Conservation (phyloP, 1,140 invertebrate genomes). For the Drosophila persimilis region DNA sequence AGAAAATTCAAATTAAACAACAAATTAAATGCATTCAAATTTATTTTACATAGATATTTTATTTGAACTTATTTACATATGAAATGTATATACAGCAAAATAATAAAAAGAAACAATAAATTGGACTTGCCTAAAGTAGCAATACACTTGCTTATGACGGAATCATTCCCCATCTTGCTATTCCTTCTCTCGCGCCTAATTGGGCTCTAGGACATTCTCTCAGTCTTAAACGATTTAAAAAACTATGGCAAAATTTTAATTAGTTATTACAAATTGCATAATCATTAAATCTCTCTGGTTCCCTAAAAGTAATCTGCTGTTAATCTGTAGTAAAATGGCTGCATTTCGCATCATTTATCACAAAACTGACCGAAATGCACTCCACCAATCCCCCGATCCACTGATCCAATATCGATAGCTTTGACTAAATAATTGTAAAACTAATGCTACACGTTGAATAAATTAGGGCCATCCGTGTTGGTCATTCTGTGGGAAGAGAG, state of each 20-base stretch:
- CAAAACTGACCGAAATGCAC: conserved; percentile 72
- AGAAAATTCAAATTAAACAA: background rate
- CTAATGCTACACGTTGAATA: conserved; percentile 73
- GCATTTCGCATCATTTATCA: conserved; percentile 73
- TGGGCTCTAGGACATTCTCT: conserved; percentile 76
- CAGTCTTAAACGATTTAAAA: conserved; percentile 80
- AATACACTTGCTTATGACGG: conserved; percentile 73
- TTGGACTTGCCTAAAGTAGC: conserved; percentile 68
- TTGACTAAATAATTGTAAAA: conserved; percentile 71
- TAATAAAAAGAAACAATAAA: conserved; percentile 68
- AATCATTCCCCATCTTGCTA: conserved; percentile 14
- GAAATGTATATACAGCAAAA: conserved; percentile 72
- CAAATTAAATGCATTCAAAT: conserved; percentile 47
- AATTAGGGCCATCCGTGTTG: conserved; percentile 56
- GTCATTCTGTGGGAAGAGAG: conserved; percentile 56
- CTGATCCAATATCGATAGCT: conserved; percentile 43
- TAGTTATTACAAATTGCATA: conserved; percentile 79
- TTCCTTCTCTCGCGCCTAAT: conserved; percentile 43
- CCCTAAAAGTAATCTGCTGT: conserved; percentile 53
- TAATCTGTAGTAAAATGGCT: conserved; percentile 61
- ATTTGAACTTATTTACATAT: conserved; percentile 79
- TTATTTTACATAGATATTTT: conserved; percentile 61
- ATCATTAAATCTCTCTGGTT: conserved; percentile 73
- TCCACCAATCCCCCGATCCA: conserved; percentile 39
- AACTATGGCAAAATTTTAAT: conserved; percentile 82